These are phyloP conservation scores for Pocota personata DNA, from an alignment of 2,888 invertebrate genomes.

Conservation along the genomic window DNA sequence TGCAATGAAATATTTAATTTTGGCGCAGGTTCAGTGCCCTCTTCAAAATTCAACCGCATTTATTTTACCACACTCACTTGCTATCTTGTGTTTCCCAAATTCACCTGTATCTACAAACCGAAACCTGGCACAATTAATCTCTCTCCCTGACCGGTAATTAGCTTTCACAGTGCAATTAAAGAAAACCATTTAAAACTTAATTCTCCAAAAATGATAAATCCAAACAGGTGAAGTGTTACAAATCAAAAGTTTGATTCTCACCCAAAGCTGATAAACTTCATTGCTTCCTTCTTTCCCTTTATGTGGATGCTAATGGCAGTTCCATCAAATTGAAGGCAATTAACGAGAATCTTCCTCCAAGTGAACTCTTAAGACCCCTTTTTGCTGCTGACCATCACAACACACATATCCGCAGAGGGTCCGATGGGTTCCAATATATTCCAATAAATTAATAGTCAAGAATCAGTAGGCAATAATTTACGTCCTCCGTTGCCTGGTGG, in stretches of 20 bases:
- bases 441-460: constrained; percentile 70
- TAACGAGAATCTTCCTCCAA: constrained; percentile 35
- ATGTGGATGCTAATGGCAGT: neutral
- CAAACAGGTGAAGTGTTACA: neutral
- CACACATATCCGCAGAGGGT: neutral
- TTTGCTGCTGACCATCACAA: constrained; percentile 8
- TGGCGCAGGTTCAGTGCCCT: neutral
- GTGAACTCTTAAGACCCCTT: constrained; percentile 43
- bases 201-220: neutral
- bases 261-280: neutral
- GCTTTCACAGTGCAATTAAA: neutral
- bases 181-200: neutral
- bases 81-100: too few species aligned
- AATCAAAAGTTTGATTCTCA: neutral
- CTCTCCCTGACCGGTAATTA: neutral
- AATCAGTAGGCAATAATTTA: constrained; percentile 72
- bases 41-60: neutral
- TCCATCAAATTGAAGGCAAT: constrained; percentile 57
- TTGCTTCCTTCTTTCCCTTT: neutral
- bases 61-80: neutral
- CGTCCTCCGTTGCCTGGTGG: constrained; percentile 70
- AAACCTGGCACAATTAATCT: neutral
- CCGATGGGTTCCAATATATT: constrained; percentile 36
- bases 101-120: neutral
- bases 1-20: too few species aligned